phyloP scores from a whole-genome alignment of 2,888 invertebrate species.

The Oscheius sp. region DNA sequence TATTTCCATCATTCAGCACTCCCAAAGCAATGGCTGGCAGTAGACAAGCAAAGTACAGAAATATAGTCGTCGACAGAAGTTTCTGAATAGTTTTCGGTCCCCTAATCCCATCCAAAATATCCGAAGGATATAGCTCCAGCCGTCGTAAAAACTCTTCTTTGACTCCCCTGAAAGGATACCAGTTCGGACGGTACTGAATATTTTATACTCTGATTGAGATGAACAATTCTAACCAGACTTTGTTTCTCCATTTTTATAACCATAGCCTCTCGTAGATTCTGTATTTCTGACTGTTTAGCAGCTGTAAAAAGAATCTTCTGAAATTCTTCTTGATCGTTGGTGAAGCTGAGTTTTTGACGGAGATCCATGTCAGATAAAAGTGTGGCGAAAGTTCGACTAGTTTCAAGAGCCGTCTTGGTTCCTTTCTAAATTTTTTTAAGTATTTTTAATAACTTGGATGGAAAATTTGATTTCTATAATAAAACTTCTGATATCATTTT shows the following conservation, averaged over 20 bases:
- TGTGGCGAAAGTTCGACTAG: conserved; percentile 70
- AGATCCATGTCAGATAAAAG: conserved; percentile 75
- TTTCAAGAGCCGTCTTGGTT: conserved; percentile 13
- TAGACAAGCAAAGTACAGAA: conserved; percentile 74
- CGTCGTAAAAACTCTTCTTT: conserved; percentile 72
- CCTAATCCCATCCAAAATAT: conserved; percentile 72
- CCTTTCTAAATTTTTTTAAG: conserved; percentile 1
- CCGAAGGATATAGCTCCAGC: conserved; percentile 72
- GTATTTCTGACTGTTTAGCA: conserved; percentile 69
- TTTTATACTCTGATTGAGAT: not conserved
- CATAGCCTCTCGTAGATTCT: too few relatives aligned
- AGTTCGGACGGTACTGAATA: conserved; percentile 69
- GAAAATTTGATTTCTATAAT: too few relatives aligned
- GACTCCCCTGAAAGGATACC: conserved; percentile 72
- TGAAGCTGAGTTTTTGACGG: conserved; percentile 74
- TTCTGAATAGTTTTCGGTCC: conserved; percentile 68
- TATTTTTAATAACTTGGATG: not conserved
- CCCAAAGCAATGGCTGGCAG: conserved; percentile 75
- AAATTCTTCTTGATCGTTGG: conserved; percentile 75
- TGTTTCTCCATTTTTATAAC: too few relatives aligned
- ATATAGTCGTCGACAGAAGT: conserved; percentile 72
- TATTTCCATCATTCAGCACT: conserved; percentile 74
- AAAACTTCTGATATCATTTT: too few relatives aligned
- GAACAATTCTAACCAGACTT: not conserved
- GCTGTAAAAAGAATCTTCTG: conserved; percentile 70